These are phyloP conservation scores for Delphinapterus leucas DNA, from an alignment of 2,113 vertebrate genomes.

Conservation along the genomic window DNA sequence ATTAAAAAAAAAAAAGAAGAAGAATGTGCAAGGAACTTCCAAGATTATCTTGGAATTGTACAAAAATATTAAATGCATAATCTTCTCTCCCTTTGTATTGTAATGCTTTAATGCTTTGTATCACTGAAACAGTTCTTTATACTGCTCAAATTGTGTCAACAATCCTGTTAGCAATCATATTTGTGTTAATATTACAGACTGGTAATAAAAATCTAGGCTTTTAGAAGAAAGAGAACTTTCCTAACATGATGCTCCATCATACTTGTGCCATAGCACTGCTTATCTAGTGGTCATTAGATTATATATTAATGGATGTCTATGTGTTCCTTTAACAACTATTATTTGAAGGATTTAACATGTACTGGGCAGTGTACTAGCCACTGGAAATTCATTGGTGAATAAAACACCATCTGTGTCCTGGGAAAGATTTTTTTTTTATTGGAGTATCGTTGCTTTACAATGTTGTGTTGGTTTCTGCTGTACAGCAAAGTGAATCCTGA, in stretches of 20 bases:
- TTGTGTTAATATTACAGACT: background rate
- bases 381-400: background rate
- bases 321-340: background rate
- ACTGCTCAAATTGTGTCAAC: background rate
- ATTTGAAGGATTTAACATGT: background rate
- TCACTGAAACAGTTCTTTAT: background rate
- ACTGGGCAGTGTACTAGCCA: background rate
- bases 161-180: background rate
- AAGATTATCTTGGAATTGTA: background rate
- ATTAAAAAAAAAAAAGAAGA: background rate
- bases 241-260: background rate
- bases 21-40: background rate
- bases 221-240: background rate
- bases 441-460: too few species aligned
- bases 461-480: too few species aligned
- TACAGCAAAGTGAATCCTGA: too few species aligned
- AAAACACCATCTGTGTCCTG: background rate
- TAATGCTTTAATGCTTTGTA: background rate
- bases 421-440: background rate
- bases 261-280: background rate
- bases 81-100: background rate
- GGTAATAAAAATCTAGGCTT: background rate
- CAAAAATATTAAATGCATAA: slow-evolving; percentile 7
- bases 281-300: background rate
- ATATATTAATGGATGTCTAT: background rate